A percentile compares a stretch with the other conserved stretches of the same genome.
These are phyloP conservation scores for Sander vitreus DNA, from an alignment of 2,113 vertebrate genomes.

Conservation along the genomic window DNA sequence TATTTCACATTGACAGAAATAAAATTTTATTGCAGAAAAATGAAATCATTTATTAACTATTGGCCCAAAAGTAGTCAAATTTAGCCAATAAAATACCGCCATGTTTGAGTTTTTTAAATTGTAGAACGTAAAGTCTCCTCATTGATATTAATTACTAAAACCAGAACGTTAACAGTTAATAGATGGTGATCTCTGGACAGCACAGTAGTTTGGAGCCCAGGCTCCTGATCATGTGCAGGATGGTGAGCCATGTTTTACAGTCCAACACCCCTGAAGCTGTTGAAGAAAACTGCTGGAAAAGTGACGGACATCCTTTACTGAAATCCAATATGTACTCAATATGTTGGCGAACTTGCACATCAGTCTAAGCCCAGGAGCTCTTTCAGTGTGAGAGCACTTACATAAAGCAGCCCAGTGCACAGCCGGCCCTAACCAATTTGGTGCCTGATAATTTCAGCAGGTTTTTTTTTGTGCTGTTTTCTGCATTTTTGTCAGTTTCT, in stretches of 20 bases:
- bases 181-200: not conserved
- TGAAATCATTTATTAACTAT: not conserved
- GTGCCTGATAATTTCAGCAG: too few relatives aligned
- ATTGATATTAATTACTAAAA: not conserved
- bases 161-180: not conserved
- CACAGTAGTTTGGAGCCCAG: not conserved
- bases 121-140: not conserved
- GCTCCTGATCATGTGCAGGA: not conserved
- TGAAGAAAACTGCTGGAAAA: not conserved
- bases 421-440: too few relatives aligned
- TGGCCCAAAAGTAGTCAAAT: not conserved
- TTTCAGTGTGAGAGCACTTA: conserved; percentile 5
- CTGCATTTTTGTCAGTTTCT: too few relatives aligned
- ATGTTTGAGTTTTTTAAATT: not conserved
- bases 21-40: not conserved
- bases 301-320: not conserved
- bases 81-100: not conserved
- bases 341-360: conserved; percentile 23
- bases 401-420: not conserved
- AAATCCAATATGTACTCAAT: conserved; percentile 45
- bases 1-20: not conserved
- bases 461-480: too few relatives aligned
- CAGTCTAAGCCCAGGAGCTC: conserved; percentile 20
- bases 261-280: not conserved
- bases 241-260: not conserved